Evolutionary conservation across 2,797 vertebrate genomes (phyloP).

Genomic region (Dromococcyx pavoninus): DNA sequence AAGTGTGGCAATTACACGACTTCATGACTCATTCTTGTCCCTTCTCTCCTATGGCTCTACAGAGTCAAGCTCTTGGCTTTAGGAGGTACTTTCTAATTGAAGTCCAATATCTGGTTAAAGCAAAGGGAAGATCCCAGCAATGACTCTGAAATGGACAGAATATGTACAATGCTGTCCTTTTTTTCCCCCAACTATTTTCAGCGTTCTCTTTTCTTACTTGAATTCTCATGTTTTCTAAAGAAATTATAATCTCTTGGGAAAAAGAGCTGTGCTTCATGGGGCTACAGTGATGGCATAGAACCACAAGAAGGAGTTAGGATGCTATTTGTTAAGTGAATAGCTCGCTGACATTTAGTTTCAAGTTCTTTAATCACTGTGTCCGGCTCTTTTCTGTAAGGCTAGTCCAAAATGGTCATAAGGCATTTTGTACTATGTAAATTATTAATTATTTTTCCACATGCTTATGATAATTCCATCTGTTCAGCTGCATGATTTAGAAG

Average conservation of each 20-base stretch:
- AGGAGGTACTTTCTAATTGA: neutral
- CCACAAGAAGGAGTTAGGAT: neutral
- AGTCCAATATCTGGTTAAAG: neutral
- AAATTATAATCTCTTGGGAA: neutral
- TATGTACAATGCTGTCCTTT: neutral
- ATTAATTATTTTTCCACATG: neutral
- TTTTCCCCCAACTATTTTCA: neutral
- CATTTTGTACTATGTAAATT: conserved; percentile 62
- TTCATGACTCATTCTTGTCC: neutral
- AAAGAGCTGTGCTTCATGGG: neutral
- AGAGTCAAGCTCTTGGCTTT: neutral
- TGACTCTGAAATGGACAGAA: neutral
- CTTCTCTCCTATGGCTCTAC: neutral
- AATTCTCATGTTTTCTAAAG: neutral
- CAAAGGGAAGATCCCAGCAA: neutral
- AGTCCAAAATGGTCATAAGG: conserved; percentile 7
- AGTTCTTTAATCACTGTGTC: neutral
- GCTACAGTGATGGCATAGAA: neutral
- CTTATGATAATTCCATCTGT: neutral
- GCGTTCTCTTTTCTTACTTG: neutral
- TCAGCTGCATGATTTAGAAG: neutral
- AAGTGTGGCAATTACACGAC: neutral
- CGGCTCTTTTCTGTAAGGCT: conserved; percentile 28
- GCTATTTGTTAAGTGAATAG: neutral
- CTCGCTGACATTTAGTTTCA: conserved; percentile 30